Percentiles rank a stretch among this genome's conserved stretches.
These are phyloP conservation scores for Drosophila asahinai DNA, from an alignment of 1,140 invertebrate genomes.

Conservation along the genomic window DNA sequence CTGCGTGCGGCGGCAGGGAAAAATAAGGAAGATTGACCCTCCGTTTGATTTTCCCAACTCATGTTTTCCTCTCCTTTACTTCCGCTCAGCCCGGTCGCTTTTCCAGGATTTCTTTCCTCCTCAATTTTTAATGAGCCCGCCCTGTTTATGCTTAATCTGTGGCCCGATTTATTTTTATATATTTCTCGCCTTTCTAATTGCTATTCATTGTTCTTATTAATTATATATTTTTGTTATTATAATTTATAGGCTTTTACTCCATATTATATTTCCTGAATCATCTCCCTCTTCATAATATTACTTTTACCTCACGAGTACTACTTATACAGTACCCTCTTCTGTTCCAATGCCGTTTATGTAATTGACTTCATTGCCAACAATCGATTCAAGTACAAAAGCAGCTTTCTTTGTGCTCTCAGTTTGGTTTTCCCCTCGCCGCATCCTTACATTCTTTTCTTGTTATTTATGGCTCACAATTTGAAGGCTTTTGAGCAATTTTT, in stretches of 20 bases:
- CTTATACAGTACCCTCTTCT: not conserved
- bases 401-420: slow-evolving; percentile 14
- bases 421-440: slow-evolving; percentile 28
- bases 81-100: not conserved
- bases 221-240: too few relatives aligned
- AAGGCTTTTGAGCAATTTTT: slow-evolving; percentile 50
- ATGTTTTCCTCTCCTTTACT: not conserved
- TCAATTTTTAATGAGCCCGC: not conserved
- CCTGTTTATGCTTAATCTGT: not conserved
- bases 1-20: not conserved
- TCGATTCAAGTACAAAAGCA: slow-evolving; percentile 56
- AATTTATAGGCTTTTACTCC: too few relatives aligned
- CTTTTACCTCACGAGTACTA: slow-evolving; percentile 4
- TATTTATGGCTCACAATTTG: slow-evolving; percentile 53
- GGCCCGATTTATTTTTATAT: not conserved
- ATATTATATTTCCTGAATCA: not conserved
- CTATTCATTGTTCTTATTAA: too few relatives aligned
- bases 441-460: slow-evolving; percentile 16
- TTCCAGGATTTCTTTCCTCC: not conserved
- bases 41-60: slow-evolving; percentile 16
- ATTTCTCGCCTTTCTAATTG: not conserved
- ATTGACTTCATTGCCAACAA: slow-evolving; percentile 65
- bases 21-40: slow-evolving; percentile 22
- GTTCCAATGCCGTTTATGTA: slow-evolving; percentile 49
- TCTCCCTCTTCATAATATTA: not conserved